phyloP scores from a whole-genome alignment of 2,113 vertebrate genomes.

The Sphaerodactylus townsendi region DNA sequence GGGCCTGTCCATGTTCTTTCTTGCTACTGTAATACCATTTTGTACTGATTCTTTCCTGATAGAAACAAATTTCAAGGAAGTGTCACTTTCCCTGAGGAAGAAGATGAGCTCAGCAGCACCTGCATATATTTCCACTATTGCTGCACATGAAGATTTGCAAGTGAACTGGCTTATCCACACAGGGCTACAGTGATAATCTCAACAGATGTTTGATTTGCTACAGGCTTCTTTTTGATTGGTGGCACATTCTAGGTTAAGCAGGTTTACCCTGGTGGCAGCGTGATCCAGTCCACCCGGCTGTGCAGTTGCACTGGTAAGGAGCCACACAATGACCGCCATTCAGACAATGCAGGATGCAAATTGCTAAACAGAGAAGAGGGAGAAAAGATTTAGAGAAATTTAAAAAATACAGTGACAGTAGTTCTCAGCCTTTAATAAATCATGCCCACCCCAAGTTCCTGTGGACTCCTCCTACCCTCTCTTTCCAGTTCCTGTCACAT shows the following conservation, averaged over 20 bases:
- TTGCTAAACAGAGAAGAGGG: slow-evolving; percentile 75
- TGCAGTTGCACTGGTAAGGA: slow-evolving; percentile 92
- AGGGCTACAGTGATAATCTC: too few species aligned
- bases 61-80: background rate
- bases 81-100: background rate
- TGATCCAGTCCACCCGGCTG: slow-evolving; percentile 88
- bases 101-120: too few species aligned
- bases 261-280: slow-evolving; percentile 91
- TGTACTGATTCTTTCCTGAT: background rate
- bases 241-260: background rate
- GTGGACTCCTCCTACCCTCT: too few species aligned
- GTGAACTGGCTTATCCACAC: too few species aligned
- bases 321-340: slow-evolving; percentile 93
- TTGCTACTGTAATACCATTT: background rate
- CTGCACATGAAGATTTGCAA: too few species aligned
- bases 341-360: slow-evolving; percentile 95
- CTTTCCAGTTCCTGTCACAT: too few species aligned
- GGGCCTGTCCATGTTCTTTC: background rate
- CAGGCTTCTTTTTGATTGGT: background rate
- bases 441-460: too few species aligned
- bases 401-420: background rate
- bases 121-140: too few species aligned
- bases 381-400: background rate
- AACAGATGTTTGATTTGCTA: background rate
- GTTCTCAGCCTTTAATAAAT: too few species aligned